Base-by-base conservation (phyloP, 2,797 vertebrate genomes). In the Sylvilagus floridanus region DNA sequence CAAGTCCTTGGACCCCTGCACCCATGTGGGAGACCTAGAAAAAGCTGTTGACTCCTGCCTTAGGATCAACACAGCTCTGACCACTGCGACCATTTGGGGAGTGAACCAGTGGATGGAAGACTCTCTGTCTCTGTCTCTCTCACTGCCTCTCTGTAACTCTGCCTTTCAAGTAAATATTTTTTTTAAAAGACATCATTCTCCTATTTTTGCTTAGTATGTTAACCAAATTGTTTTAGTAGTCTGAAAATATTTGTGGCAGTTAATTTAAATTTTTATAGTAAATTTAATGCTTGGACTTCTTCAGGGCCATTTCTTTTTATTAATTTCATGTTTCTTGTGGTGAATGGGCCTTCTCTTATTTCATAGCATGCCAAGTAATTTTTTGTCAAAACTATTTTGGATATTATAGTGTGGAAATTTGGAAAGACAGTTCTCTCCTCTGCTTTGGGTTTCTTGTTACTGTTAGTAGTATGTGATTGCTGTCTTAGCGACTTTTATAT, bases 401-500 rank as follows among this genome's bases (percentile, higher is more conserved):
- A 57, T 57, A 28, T 91, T 52, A 65, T 78, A 62, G 42, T 35
- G 7, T 66, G 19, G 7, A 47, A 73, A 30, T 73, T 10, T 82
- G 37, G 16, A 73, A 85, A 22, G 69, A 12, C 68, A 26, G 35
- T 57, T 86, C 16, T 42, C 6, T 3, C 0, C 6, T 57, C 35
- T 65, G 47, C 32, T 35, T 35, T 35, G 42, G 2, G 6, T 57
- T 66, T 81, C 10, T 60, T 63, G 7, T 79, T 88, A 52, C 21
- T 69, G 30, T 16, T 84, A 60, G 4, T 81, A 73, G 28, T 60
- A 19, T 21, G 5, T 57, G 26, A 28, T 77, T 54, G 52, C 35
- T 88, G 42, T 69, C 37, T 94, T 82, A 83, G 24, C 62, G n/a
- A 66, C 30, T 89, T 92, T 83, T 66, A n/a, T 60, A 77, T 71